These are phyloP conservation scores for Merluccius polli DNA, from an alignment of 2,797 vertebrate genomes.

Conservation along the genomic window DNA sequence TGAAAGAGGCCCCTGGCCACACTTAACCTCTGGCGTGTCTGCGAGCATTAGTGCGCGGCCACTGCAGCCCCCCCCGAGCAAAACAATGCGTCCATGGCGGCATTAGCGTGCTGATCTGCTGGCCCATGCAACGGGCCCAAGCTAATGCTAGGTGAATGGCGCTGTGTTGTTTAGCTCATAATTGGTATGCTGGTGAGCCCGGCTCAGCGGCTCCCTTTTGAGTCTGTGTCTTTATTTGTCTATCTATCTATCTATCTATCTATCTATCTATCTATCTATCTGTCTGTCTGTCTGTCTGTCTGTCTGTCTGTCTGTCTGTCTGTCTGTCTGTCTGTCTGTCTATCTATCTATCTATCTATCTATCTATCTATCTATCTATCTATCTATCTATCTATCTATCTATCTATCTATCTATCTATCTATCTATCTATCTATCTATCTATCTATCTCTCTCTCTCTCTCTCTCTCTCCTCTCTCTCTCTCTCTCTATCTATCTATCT, in stretches of 20 bases:
- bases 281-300: too few species aligned
- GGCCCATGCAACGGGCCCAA: constrained; percentile 5
- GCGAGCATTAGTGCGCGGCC: constrained; percentile 54
- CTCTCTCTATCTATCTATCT: too few species aligned
- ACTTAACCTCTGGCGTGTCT: constrained; percentile 65
- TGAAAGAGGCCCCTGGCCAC: constrained; percentile 60
- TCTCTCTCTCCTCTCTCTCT: too few species aligned
- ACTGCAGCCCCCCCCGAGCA: constrained; percentile 33
- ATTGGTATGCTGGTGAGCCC: constrained; percentile 37
- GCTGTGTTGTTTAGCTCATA: constrained; percentile 31
- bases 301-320: too few species aligned
- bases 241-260: not conserved
- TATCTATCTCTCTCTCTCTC: too few species aligned
- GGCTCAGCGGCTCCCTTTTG: not conserved
- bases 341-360: too few species aligned
- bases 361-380: too few species aligned
- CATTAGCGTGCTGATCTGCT: constrained; percentile 36
- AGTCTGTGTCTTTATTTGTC: not conserved
- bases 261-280: not conserved
- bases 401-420: too few species aligned
- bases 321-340: too few species aligned
- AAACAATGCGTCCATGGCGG: constrained; percentile 45
- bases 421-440: too few species aligned
- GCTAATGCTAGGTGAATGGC: constrained; percentile 17
- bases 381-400: too few species aligned